Base-by-base conservation (phyloP, 2,888 invertebrate genomes). In the Drosophila acutilabella region DNA sequence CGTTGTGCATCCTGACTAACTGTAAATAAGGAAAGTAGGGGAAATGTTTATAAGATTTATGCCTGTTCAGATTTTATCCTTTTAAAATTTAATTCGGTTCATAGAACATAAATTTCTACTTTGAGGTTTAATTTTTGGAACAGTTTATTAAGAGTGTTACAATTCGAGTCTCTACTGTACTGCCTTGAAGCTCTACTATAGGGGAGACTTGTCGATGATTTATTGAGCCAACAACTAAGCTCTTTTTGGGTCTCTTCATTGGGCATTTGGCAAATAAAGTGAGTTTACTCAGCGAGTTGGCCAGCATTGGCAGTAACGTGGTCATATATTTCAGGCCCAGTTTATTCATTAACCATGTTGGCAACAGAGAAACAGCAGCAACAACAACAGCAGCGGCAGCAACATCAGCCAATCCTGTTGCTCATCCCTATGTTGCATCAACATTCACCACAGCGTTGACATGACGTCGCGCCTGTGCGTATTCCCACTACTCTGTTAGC, bases 401-500 rank as follows among this genome's bases (percentile, higher is more conserved):
- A 45, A 42, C 64, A 50, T 48, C 45, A 52, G 64, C 64, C 62
- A 56, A 54, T 58, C 54, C 50, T 40, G 52, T n/a, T 47, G 47
- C 38, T 45, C 66, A 44, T 59, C 33, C 67, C 67, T 56, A 36
- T n/a, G 69, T 44, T 42, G 65, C 61, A 71, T 57, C 75, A 79
- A 68, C 77, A 69, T 44, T 71, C 80, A 88, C 88, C 88, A 70
- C 88, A 88, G 82, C 73, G 82, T 71, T 88, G 82, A 88, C 82
- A 82, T 71, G 74, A 51, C 57, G 18, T 33, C 47, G 64, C 64
- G 58, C 50, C 72, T 67, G 74, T 78, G 68, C 79, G 69, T 59
- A 59, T 60, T 48, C 57, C 44, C 30, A 8, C 26, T 14, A 18
- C 41, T 30, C 59, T 41, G 44, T 33, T 50, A 23, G 36, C 16